Evolutionary conservation across 2,888 invertebrate genomes (phyloP).

Genomic region (Diplolepis rosae): DNA sequence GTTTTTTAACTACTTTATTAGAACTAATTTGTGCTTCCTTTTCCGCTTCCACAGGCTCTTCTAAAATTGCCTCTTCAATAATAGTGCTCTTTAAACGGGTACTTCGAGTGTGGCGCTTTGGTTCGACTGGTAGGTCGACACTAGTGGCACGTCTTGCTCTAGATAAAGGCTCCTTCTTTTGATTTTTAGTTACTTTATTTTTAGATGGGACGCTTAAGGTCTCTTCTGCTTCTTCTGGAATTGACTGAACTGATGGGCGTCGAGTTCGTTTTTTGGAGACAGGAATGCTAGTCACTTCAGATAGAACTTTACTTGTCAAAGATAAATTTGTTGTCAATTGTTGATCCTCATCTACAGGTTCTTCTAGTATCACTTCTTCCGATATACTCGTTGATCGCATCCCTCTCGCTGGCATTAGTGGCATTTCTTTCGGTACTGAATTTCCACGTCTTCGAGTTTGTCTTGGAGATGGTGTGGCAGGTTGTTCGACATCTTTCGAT

Average conservation of each 20-base stretch:
- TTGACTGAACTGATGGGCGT: constrained; percentile 58
- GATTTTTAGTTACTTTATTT: constrained; percentile 17
- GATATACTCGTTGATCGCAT: constrained; percentile 52
- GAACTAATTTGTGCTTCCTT: constrained; percentile 21
- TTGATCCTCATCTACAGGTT: neutral
- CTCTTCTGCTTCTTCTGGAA: constrained; percentile 64
- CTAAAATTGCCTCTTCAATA: constrained; percentile 50
- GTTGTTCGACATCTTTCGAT: constrained; percentile 28
- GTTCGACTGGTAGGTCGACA: constrained; percentile 50
- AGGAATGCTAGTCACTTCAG: constrained; percentile 43
- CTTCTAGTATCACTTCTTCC: constrained; percentile 48
- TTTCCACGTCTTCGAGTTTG: constrained; percentile 51
- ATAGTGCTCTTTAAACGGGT: constrained; percentile 46
- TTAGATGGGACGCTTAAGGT: constrained; percentile 38
- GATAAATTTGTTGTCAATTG: neutral
- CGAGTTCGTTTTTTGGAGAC: constrained; percentile 55
- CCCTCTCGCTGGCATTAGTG: constrained; percentile 36
- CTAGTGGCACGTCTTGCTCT: constrained; percentile 60
- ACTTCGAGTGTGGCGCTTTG: constrained; percentile 52
- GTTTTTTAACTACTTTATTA: constrained; percentile 41
- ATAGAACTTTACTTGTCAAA: neutral
- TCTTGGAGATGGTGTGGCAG: neutral
- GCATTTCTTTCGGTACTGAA: constrained; percentile 60
- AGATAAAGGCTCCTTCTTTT: constrained; percentile 28
- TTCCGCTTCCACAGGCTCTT: constrained; percentile 44